These are phyloP conservation scores for Tetraneura akinire DNA, from an alignment of 1,140 invertebrate genomes.

Conservation along the genomic window DNA sequence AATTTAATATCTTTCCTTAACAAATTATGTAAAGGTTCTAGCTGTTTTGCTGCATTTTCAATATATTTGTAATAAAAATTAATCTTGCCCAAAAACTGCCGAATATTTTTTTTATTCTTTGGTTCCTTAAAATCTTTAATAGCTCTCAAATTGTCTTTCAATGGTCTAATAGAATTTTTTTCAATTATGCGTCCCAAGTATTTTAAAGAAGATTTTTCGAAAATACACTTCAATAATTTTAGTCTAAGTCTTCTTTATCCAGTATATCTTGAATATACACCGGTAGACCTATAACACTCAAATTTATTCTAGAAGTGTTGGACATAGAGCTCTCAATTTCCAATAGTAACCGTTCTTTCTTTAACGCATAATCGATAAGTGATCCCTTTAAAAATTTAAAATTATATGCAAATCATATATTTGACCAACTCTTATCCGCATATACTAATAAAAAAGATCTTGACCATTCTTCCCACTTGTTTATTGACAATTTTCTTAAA, in stretches of 20 bases:
- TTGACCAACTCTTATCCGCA: too few relatives aligned
- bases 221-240: not conserved
- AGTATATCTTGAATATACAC: not conserved
- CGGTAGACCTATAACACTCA: not conserved
- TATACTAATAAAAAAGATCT: too few relatives aligned
- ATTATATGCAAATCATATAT: too few relatives aligned
- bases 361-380: not conserved
- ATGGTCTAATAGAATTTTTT: conserved; percentile 55
- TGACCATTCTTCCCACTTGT: too few relatives aligned
- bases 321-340: conserved; percentile 1
- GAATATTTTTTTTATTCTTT: conserved; percentile 54
- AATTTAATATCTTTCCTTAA: conserved; percentile 5
- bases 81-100: conserved; percentile 57
- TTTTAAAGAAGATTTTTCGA: conserved; percentile 55
- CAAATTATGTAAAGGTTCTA: conserved; percentile 54
- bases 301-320: not conserved
- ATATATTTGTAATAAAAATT: conserved; percentile 53
- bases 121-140: conserved; percentile 57
- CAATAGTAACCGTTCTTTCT: not conserved
- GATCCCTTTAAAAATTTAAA: too few relatives aligned
- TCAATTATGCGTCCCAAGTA: conserved; percentile 57
- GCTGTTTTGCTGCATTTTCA: conserved; percentile 46
- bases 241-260: conserved; percentile 22
- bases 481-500: not conserved
- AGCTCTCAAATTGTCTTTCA: conserved; percentile 56